Evolutionary conservation across 64 coral and sea anemone species (phyloP).

Genomic region (Actinia tenebrosa): DNA sequence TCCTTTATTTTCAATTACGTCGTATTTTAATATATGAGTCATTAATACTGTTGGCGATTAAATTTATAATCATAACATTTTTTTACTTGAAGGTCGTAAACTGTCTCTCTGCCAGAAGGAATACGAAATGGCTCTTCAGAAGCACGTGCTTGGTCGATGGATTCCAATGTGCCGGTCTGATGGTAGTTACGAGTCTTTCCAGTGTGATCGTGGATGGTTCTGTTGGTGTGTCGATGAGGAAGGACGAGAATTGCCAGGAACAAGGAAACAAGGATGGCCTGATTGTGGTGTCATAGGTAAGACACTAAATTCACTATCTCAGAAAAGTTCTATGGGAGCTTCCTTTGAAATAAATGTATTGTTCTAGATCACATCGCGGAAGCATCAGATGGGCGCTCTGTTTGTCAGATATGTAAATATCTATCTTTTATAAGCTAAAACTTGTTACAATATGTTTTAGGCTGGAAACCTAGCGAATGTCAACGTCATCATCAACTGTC

Average conservation of each 20-base stretch:
- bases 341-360: no score
- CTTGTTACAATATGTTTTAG: slow-evolving; percentile 5
- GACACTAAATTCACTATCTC: neutral
- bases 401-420: no score
- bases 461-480: slow-evolving; percentile 52
- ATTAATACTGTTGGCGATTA: no score
- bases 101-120: slow-evolving; percentile 64
- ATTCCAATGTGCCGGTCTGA: slow-evolving; percentile 75
- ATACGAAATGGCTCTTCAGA: slow-evolving; percentile 48
- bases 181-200: slow-evolving; percentile 72
- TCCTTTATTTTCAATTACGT: no score
- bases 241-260: slow-evolving; percentile 59
- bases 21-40: no score
- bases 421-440: no score
- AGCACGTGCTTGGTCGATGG: slow-evolving; percentile 70
- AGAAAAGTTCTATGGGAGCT: neutral
- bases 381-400: no score
- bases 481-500: slow-evolving; percentile 53
- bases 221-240: slow-evolving; percentile 91
- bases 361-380: no score
- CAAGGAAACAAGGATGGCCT: slow-evolving; percentile 68
- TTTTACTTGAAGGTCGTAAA: neutral
- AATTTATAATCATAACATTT: neutral
- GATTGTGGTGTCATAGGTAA: slow-evolving; percentile 71
- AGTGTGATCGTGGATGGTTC: slow-evolving; percentile 75